Percentiles rank a stretch among this genome's conserved stretches.
Evolutionary conservation across 2,888 invertebrate species (phyloP).

Genomic region (Cephus sareptanus): DNA sequence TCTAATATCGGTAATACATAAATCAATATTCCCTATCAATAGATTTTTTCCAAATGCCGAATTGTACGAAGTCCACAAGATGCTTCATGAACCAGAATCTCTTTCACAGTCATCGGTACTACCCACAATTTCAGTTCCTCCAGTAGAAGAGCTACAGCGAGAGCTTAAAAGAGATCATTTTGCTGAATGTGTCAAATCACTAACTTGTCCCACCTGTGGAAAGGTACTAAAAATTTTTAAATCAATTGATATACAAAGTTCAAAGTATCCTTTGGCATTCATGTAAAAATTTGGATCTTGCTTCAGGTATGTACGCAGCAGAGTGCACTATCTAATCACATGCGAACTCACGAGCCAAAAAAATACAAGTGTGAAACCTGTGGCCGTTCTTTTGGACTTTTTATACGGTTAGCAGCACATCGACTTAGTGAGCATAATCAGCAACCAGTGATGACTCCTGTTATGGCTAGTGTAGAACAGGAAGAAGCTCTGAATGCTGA

Average conservation of each 20-base stretch:
- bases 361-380: slow-evolving; percentile 57
- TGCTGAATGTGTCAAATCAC: slow-evolving; percentile 42
- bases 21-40: neutral
- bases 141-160: slow-evolving; percentile 27
- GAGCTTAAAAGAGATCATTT: slow-evolving; percentile 42
- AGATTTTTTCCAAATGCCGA: slow-evolving; percentile 51
- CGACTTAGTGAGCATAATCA: slow-evolving; percentile 52
- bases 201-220: slow-evolving; percentile 55
- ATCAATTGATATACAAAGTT: neutral
- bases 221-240: slow-evolving; percentile 38
- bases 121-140: slow-evolving; percentile 7
- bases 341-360: slow-evolving; percentile 59
- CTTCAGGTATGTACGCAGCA: slow-evolving; percentile 55
- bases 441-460: slow-evolving; percentile 40
- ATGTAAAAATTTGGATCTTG: neutral
- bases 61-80: slow-evolving; percentile 43
- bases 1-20: neutral
- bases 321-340: slow-evolving; percentile 58
- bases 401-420: slow-evolving; percentile 53
- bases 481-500: slow-evolving; percentile 56
- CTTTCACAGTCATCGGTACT: neutral
- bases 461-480: slow-evolving; percentile 50
- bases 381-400: slow-evolving; percentile 54
- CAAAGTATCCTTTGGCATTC: neutral
- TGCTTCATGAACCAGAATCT: slow-evolving; percentile 41